Evolutionary conservation across 30 jellyfish, hydroid and myxozoan species (phyloP), one percentile per base, ranked within the genome.

Genomic region (Cassiopea xamachana): DNA sequence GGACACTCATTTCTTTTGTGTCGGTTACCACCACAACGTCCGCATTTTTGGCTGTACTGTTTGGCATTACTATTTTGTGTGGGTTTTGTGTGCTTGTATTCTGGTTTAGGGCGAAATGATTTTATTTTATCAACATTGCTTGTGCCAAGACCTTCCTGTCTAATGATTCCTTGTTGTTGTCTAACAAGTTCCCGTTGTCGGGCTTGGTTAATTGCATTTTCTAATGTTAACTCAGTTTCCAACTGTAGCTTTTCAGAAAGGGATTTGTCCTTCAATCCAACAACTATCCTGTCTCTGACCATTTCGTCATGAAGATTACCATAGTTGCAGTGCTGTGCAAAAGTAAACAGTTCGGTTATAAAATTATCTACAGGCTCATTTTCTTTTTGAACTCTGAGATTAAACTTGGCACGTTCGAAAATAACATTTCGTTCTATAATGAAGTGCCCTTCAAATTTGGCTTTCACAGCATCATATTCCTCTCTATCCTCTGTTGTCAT

Each of bases 221-320:
- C 81, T 18, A 86, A 49, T 39, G 88, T 75, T 60, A 74, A 58
- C 46, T 85, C 92, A 13, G 85, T 88, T 55, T 55, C 64, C 64
- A 85, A 48, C 83, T 85, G 88, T 15, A 86, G 82, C 73, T 58
- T 27, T 86, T 74, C 89, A 13, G 94, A 62, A 2, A 86, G 51
- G 60, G 50, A 18, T 76, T 59, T 76, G 85, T 86, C 94, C 61
- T n/a, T 58, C 55, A 86, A 16, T 77, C 94, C 89, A 70, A 86
- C 94, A 19, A 86, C 88, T 17, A 76, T 62, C 64, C 88, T 74
- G 69, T 76, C 94, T 62, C 64, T 39, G 46, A 85, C 75, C 45
- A 85, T 5, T 73, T 85, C 93, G 75, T 85, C 93, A 60, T 73
- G 93, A 7, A 85, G 79, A 7, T 44, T 60, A 2, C 89, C 89